Evolutionary conservation across 2,888 invertebrate species (phyloP).

Genomic region (Cheiracanthium punctorium): DNA sequence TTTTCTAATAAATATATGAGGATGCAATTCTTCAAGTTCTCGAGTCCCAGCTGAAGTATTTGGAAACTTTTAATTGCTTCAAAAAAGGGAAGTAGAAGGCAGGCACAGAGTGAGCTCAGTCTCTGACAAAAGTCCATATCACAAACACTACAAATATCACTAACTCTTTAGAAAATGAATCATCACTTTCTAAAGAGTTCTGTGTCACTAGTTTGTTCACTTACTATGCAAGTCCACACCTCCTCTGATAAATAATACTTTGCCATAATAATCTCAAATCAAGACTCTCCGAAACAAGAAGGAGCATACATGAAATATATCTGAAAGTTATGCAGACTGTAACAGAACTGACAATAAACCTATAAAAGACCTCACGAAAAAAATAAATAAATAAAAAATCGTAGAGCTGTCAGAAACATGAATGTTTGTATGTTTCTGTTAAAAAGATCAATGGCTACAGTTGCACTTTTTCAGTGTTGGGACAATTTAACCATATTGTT

Average conservation of each 20-base stretch:
- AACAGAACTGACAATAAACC: no score
- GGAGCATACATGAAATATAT: no score
- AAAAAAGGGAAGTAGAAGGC: slow-evolving; percentile 10
- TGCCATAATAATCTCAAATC: neutral
- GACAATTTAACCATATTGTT: no score
- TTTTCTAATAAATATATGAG: slow-evolving; percentile 3
- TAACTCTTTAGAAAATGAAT: no score
- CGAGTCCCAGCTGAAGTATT: neutral
- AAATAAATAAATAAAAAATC: no score
- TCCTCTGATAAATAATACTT: slow-evolving; percentile 15
- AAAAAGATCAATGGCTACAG: no score
- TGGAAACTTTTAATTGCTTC: neutral
- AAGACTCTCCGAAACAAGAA: slow-evolving; percentile 7
- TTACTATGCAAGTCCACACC: neutral
- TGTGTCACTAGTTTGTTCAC: neutral
- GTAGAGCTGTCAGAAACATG: no score
- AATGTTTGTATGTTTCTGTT: no score
- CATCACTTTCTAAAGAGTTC: neutral
- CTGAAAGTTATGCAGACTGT: no score
- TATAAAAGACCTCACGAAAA: no score
- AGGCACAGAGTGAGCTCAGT: slow-evolving; percentile 8
- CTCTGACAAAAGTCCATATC: slow-evolving; percentile 16
- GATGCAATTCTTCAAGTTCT: slow-evolving; percentile 15
- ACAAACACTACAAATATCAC: no score
- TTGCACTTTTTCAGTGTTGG: no score